A percentile compares a stretch with the other conserved stretches of the same genome.
phyloP scores from a whole-genome alignment of 2,888 invertebrate genomes.

The Boloria selene region DNA sequence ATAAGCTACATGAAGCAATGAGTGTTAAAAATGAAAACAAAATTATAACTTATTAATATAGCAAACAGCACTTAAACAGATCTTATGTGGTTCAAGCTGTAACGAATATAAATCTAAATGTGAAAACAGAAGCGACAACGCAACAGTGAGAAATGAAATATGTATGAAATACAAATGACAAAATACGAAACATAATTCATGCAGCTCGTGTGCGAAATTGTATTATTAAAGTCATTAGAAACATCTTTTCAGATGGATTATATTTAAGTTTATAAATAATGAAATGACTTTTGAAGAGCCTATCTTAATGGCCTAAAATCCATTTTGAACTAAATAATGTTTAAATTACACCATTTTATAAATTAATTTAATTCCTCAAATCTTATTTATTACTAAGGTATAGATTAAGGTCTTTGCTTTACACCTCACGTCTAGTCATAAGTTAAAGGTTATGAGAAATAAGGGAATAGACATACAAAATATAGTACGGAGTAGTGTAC shows the following conservation, averaged over 20 bases:
- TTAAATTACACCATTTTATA: too few relatives aligned
- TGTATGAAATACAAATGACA: constrained; percentile 15
- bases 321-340: too few relatives aligned
- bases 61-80: constrained; percentile 33
- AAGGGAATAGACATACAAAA: too few relatives aligned
- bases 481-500: too few relatives aligned
- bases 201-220: constrained; percentile 14
- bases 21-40: too few relatives aligned
- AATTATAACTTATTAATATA: constrained; percentile 26
- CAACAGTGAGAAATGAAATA: constrained; percentile 11
- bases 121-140: constrained; percentile 9
- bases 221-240: constrained; percentile 17
- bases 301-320: too few relatives aligned
- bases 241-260: constrained; percentile 10
- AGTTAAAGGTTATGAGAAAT: too few relatives aligned
- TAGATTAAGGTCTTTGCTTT: too few relatives aligned
- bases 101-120: constrained; percentile 12
- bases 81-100: neutral
- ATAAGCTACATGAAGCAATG: too few relatives aligned
- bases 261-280: neutral
- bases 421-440: too few relatives aligned
- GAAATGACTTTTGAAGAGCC: neutral
- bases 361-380: too few relatives aligned
- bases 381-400: too few relatives aligned
- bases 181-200: constrained; percentile 12